Percentiles rank a stretch among this genome's conserved stretches.
phyloP scores from a whole-genome alignment of 2,113 vertebrate genomes.

The Actenoides hombroni region DNA sequence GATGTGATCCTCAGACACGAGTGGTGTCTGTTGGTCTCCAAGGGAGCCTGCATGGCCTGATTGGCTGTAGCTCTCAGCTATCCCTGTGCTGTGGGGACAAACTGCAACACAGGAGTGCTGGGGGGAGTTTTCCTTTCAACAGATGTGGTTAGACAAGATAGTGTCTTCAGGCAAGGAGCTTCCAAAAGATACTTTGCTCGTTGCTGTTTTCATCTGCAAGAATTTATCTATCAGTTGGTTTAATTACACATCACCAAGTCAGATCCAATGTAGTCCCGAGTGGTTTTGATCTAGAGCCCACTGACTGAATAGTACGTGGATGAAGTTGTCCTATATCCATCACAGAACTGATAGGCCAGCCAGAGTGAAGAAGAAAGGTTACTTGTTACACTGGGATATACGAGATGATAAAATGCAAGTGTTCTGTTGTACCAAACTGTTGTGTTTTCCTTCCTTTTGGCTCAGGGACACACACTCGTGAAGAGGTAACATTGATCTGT shows the following conservation, averaged over 20 bases:
- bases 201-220: conserved; percentile 3
- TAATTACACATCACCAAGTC: background rate
- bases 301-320: background rate
- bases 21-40: background rate
- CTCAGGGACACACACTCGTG: background rate
- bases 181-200: background rate
- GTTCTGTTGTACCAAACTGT: background rate
- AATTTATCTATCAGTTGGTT: background rate
- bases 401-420: background rate
- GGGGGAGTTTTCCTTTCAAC: background rate
- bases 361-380: background rate
- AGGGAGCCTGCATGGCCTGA: background rate
- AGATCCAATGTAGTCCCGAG: background rate
- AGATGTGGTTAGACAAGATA: background rate
- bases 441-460: background rate
- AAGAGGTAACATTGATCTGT: background rate
- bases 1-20: background rate
- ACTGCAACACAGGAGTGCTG: background rate
- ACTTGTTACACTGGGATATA: background rate
- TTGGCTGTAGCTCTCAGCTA: background rate
- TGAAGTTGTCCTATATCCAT: background rate
- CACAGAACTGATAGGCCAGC: background rate
- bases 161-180: background rate
- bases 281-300: background rate
- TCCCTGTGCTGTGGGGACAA: background rate